Percentiles rank a stretch among this genome's conserved stretches.
Conservation (phyloP, 1,140 invertebrate species). For the Odontomachus brunneus region DNA sequence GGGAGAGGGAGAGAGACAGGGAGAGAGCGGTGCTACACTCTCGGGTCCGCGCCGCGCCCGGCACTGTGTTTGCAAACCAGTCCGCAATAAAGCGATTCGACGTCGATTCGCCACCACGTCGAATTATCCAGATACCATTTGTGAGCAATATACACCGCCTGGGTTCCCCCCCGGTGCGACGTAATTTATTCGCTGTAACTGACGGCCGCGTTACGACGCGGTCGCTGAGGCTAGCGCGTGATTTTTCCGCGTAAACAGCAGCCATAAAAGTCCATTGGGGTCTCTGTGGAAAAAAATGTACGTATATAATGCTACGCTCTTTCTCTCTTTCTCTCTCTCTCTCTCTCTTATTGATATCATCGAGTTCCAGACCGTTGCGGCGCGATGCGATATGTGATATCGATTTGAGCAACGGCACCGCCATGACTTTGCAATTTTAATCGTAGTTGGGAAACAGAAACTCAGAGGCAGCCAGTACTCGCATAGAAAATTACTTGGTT, state of each 20-base stretch:
- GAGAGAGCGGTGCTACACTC: conserved; percentile 33
- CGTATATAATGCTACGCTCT: too few species aligned
- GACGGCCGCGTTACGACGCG: conserved; percentile 33
- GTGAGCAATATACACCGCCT: conserved; percentile 43
- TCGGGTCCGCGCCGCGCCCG: conserved; percentile 47
- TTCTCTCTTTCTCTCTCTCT: too few species aligned
- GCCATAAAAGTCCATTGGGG: conserved; percentile 40
- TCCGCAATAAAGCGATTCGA: conserved; percentile 61
- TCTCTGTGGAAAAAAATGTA: neutral
- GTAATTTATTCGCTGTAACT: conserved; percentile 61
- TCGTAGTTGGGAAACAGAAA: too few species aligned
- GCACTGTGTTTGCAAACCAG: conserved; percentile 65
- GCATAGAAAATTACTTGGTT: too few species aligned
- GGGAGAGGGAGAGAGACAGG: too few species aligned
- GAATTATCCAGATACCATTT: conserved; percentile 59
- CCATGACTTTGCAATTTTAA: too few species aligned
- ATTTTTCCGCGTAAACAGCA: conserved; percentile 50
- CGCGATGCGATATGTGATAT: too few species aligned
- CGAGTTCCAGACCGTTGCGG: too few species aligned
- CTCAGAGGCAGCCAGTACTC: too few species aligned
- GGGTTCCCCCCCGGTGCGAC: conserved; percentile 4
- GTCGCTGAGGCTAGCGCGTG: conserved; percentile 18
- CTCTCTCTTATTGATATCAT: too few species aligned
- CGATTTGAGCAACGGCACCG: too few species aligned
- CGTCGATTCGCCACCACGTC: conserved; percentile 52